Evolutionary conservation across 2,113 vertebrate genomes (phyloP).

Genomic region (Leptocoma aspasia): DNA sequence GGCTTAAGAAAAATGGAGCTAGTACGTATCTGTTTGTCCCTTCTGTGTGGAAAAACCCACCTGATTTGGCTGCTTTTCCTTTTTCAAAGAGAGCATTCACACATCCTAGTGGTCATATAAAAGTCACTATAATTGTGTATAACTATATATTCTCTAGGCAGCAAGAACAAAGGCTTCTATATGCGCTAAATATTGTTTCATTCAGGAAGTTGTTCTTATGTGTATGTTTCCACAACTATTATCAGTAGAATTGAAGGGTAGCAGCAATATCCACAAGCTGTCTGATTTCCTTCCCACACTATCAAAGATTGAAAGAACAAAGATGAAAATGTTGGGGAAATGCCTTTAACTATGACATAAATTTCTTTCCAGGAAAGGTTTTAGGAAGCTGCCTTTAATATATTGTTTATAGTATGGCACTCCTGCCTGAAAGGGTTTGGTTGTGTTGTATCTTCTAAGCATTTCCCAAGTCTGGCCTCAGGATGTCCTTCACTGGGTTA

Average conservation of each 20-base stretch:
- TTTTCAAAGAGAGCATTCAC: background rate
- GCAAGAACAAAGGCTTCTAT: constrained; percentile 42
- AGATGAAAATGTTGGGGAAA: constrained; percentile 75
- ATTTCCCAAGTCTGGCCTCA: background rate
- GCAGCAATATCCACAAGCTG: constrained; percentile 75
- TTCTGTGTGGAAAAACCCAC: background rate
- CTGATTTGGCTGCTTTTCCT: background rate
- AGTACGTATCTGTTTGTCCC: background rate
- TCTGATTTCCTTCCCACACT: constrained; percentile 77
- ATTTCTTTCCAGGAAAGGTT: constrained; percentile 56
- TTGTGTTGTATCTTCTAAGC: constrained; percentile 3
- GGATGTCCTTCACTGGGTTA: background rate
- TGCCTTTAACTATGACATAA: constrained; percentile 66
- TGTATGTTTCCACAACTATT: constrained; percentile 82
- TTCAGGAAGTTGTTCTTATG: constrained; percentile 83
- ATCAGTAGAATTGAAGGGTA: constrained; percentile 71
- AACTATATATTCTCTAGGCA: background rate
- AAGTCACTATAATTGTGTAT: background rate
- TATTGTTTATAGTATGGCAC: background rate
- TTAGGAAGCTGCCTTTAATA: constrained; percentile 52
- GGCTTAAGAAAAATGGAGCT: constrained; percentile 11
- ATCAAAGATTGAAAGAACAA: constrained; percentile 77
- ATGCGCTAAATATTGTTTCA: constrained; percentile 65
- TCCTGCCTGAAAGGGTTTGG: background rate
- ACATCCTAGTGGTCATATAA: background rate